Evolutionary conservation across 1,140 invertebrate species (phyloP), one percentile per base, ranked within the genome.

Genomic region (Drosophila varians): DNA sequence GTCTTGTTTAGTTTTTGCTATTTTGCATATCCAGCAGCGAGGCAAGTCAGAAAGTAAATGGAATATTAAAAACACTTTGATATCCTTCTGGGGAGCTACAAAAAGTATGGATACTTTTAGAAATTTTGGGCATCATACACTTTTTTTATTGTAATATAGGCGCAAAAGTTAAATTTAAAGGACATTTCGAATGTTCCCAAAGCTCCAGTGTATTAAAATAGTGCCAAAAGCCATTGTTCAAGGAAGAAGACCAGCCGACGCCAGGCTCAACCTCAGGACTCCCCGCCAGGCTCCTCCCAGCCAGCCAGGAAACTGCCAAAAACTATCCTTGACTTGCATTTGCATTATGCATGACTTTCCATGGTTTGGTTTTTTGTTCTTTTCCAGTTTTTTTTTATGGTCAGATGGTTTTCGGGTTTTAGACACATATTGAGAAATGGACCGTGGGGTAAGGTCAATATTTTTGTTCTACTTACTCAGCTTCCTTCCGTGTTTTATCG

Each of bases 311-410:
- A 18, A 42, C 40, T 74, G 49, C 43, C 64, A 74, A 57, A 80
- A 79, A 76, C 49, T 76, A 82, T 72, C 60, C 79, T 84, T 71
- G 79, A 75, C 75, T 84, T 58, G 61, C 49, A 66, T 80, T 80
- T 83, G 70, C 79, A 83, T 84, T 84, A 84, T 83, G 75, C 79
- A 83, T 78, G 65, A 74, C 49, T 83, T 78, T 43, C 46, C 49
- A 74, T 56, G 52, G 55, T 49, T 57, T 73, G 28, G 28, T 9
- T 53, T 57, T 40, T 31, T 54, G 36, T 21, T 69, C 46, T 40
- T 21, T 70, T 36, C 43, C 3, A 38, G 18, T 58, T 70, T 58
- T 45, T 28, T 55, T 48, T 38, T 38, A 38, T 69, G 62, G 31
- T 40, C 42, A 48, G 19, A 21, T 28, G 36, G 31, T 8, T 34